phyloP scores from a whole-genome alignment of 2,797 vertebrate genomes.

The Falco novaeseelandiae region DNA sequence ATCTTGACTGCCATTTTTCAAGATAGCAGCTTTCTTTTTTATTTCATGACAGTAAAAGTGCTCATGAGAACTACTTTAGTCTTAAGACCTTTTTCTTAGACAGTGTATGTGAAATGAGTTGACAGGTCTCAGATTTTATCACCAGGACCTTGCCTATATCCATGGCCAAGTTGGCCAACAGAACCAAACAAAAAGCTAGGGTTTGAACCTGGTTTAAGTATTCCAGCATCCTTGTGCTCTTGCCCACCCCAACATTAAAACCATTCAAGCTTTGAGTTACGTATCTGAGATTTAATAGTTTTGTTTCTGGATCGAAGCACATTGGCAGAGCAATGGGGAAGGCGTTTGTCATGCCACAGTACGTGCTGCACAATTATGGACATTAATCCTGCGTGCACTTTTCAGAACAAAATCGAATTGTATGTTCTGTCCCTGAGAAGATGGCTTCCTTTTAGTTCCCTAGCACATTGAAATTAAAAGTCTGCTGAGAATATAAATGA shows the following conservation, averaged over 20 bases:
- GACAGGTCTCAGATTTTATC: neutral
- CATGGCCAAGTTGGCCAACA: neutral
- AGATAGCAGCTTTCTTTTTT: conserved; percentile 1
- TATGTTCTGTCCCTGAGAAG: conserved; percentile 66
- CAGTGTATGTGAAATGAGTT: neutral
- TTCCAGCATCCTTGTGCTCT: neutral
- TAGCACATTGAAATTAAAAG: conserved; percentile 51
- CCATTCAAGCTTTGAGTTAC: neutral
- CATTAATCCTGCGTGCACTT: conserved; percentile 50
- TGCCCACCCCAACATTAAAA: neutral
- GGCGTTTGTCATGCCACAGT: conserved; percentile 30
- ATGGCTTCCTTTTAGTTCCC: conserved; percentile 58
- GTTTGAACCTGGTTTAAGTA: neutral
- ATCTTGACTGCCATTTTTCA: conserved; percentile 29
- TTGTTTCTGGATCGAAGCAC: conserved; percentile 26
- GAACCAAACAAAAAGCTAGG: neutral
- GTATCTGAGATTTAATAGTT: neutral
- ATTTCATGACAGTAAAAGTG: neutral
- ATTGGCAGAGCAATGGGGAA: conserved; percentile 14
- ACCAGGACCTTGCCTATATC: neutral
- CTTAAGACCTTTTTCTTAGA: neutral
- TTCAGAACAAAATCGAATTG: conserved; percentile 62
- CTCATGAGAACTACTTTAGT: neutral
- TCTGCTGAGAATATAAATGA: conserved; percentile 65
- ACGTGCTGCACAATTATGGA: conserved; percentile 39